Evolutionary conservation across 2,888 invertebrate genomes (phyloP), one percentile per base, ranked within the genome.

Genomic region (Netelia fuscicornis): DNA sequence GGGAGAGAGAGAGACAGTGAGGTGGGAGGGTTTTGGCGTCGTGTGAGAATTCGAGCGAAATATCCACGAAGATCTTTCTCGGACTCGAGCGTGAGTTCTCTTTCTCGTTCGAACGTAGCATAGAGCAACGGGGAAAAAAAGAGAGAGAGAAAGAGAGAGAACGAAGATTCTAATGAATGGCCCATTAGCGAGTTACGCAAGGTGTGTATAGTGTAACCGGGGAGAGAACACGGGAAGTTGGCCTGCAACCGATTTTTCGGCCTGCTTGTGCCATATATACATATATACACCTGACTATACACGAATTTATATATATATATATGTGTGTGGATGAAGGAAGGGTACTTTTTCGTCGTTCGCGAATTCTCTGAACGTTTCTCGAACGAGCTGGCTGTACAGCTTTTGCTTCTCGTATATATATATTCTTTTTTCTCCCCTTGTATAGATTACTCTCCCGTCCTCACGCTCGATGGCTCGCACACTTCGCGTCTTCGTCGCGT

Each of bases 151-250:
- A 83, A 86, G 83, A 84, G 30, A 25, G 58, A 42, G 52, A 64
- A 62, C 20, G 84, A 85, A 77, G 78, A 81, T 81, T 85, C 82
- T 88, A 87, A 88, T 86, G 86, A 89, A 89, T 89, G 86, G 87
- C 78, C 86, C 85, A 88, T 89, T 88, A 87, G 84, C 86, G 84
- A 89, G 86, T 87, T 87, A 87, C 86, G 83, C 84, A 84, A 84
- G 64, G 79, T 80, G 75, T 86, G 68, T 81, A 37, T 62, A 79
- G 78, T 82, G 76, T 80, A 86, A 85, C 81, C 65, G 62, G 76
- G 71, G 80, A 77, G 81, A 67, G 75, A 30, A 25, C 23, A 78
- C 72, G 78, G 58, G 77, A 76, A 80, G 58, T 58, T 58, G 81
- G 71, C 62, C 76, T 54, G 75, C 77, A 79, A 84, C 70, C 81